These are phyloP conservation scores for Apamea crenata DNA, from an alignment of 2,888 invertebrate genomes.

Conservation along the genomic window DNA sequence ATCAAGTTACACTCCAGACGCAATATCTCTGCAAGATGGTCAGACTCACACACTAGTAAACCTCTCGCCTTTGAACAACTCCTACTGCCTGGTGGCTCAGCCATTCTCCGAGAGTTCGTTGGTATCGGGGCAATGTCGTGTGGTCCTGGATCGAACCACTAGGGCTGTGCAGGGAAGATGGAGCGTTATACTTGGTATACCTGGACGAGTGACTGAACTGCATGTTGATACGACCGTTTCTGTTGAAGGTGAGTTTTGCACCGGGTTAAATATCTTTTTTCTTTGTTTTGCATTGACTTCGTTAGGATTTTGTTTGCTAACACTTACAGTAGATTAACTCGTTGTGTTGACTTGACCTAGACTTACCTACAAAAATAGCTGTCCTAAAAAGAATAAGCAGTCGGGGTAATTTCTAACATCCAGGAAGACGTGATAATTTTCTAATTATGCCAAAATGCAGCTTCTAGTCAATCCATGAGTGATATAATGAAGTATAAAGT, in stretches of 20 bases:
- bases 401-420: not conserved
- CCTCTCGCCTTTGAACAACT: slow-evolving; percentile 76
- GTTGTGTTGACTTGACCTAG: not conserved
- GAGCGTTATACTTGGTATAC: slow-evolving; percentile 84
- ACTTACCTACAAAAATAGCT: not conserved
- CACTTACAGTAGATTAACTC: not conserved
- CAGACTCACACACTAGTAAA: slow-evolving; percentile 72
- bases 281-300: not conserved
- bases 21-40: slow-evolving; percentile 80
- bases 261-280: not conserved
- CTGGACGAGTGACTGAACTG: slow-evolving; percentile 84
- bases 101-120: slow-evolving; percentile 84
- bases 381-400: not conserved
- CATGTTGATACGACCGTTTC: slow-evolving; percentile 78
- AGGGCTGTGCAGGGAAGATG: slow-evolving; percentile 87
- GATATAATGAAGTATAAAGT: not conserved
- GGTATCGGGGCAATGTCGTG: slow-evolving; percentile 83
- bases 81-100: slow-evolving; percentile 83
- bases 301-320: slow-evolving; percentile 1
- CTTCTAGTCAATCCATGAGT: not conserved
- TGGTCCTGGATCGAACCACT: slow-evolving; percentile 81
- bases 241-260: slow-evolving; percentile 78
- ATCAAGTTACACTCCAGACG: slow-evolving; percentile 68
- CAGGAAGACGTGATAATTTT: not conserved
- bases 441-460: not conserved